phyloP scores from a whole-genome alignment of 64 coral and sea anemone species.

The Porites lutea region DNA sequence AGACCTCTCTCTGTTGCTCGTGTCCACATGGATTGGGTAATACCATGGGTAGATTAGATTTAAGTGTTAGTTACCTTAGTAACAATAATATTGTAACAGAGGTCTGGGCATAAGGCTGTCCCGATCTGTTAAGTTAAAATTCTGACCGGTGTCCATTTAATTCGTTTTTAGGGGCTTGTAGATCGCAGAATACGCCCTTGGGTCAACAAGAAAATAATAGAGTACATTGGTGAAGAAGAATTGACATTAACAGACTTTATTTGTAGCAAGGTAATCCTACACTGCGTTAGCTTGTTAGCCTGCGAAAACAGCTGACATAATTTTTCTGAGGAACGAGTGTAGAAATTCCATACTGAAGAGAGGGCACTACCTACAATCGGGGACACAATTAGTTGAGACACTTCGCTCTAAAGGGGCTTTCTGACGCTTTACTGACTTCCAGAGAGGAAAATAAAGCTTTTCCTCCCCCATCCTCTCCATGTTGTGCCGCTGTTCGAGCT shows the following conservation, averaged over 20 bases:
- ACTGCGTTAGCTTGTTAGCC: not conserved
- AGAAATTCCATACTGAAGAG: too few species aligned
- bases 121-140: not conserved
- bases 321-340: too few species aligned
- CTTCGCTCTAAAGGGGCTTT: too few species aligned
- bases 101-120: not conserved
- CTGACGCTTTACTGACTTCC: too few species aligned
- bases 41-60: not conserved
- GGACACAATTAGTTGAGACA: too few species aligned
- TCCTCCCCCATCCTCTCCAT: too few species aligned
- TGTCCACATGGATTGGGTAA: not conserved
- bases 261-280: conserved; percentile 86
- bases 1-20: not conserved
- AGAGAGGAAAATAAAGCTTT: too few species aligned
- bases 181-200: conserved; percentile 99
- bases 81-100: not conserved
- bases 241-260: conserved; percentile 96
- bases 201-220: conserved; percentile 99
- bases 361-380: too few species aligned
- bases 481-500: too few species aligned
- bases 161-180: conserved; percentile 90
- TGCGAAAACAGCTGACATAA: too few species aligned
- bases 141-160: not conserved
- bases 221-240: conserved; percentile 99
- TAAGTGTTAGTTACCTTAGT: not conserved